A percentile compares a stretch with the other conserved stretches of the same genome.
Conservation (phyloP, 2,888 invertebrate species). For the Harpalus rubripes region DNA sequence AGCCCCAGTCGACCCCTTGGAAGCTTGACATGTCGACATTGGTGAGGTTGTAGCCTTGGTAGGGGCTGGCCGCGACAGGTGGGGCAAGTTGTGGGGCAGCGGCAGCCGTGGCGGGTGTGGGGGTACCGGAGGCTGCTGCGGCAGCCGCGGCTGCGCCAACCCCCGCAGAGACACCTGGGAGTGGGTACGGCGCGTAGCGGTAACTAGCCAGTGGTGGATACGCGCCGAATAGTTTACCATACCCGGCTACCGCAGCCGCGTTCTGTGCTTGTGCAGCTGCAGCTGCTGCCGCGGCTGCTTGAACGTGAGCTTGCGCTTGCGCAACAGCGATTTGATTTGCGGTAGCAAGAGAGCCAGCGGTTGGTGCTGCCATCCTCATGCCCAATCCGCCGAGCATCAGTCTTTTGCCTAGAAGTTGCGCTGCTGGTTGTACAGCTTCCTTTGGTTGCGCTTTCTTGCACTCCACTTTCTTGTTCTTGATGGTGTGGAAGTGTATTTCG, state of each 20-base stretch:
- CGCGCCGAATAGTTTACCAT: conserved; percentile 83
- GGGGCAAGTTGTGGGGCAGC: conserved; percentile 82
- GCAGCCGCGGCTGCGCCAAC: conserved; percentile 79
- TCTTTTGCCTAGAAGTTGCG: conserved; percentile 84
- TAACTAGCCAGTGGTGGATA: conserved; percentile 81
- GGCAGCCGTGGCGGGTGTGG: conserved; percentile 79
- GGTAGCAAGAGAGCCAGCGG: conserved; percentile 78
- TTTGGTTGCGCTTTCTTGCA: conserved; percentile 96
- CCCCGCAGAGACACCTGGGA: conserved; percentile 76
- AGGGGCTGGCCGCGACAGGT: conserved; percentile 84
- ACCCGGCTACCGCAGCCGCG: conserved; percentile 82
- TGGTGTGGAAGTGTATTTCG: conserved; percentile 95
- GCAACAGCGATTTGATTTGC: conserved; percentile 82
- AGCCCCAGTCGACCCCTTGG: conserved; percentile 94
- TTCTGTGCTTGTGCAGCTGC: conserved; percentile 82
- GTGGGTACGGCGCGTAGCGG: conserved; percentile 84
- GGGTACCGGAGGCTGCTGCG: conserved; percentile 77
- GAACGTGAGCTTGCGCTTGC: conserved; percentile 77
- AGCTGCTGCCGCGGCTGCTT: conserved; percentile 77
- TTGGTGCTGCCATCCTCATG: conserved; percentile 82
- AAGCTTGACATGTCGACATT: conserved; percentile 96
- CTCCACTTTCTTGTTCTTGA: conserved; percentile 94
- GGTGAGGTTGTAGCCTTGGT: conserved; percentile 89
- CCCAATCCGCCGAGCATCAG: conserved; percentile 87
- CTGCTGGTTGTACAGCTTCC: conserved; percentile 89